Base-by-base conservation (phyloP, 2,113 vertebrate species). In the Prionailurus viverrinus region DNA sequence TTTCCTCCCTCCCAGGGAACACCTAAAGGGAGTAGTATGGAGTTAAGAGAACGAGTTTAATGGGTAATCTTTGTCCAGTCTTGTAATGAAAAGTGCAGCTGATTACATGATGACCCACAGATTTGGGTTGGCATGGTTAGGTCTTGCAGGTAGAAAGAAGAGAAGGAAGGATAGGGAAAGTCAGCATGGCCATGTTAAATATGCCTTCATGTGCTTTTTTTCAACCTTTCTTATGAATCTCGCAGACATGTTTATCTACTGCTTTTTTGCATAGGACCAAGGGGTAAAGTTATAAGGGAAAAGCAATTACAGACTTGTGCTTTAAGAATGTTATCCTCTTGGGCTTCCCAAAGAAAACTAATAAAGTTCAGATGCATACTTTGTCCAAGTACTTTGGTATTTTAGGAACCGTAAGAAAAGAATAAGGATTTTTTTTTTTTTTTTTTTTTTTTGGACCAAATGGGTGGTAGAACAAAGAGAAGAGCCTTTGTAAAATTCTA, bases 1-100 rank as follows among this genome's bases (percentile, higher is more conserved):
- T 92, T 98, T 94, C 53, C 79, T 97, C 66, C 97, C 61, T 91
- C 65, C 41, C 29, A 82, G 66, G 18, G 97, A 95, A 83, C 82
- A 90, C 51, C 81, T 95, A 21, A 66, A 78, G 94, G 53, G 83
- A 87, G 45, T 33, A 18, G 27, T 51, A 39, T 39, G 68, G 55
- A 14, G 23, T 92, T 65, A 48, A 36, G 48, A 95, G 61, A 80
- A 69, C 15, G 5, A 41, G 23, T 55, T 85, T 61, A 83, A 68
- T n/a, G 41, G 41, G 36, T 21, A 55, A 71, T 45, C 81, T 96
- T 51, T 15, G 51, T 27, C 36, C 76, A 36, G 84, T 39, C 36
- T 87, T 92, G 7, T 82, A 36, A 78, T 68, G 66, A 84, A 83
- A n/a, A 66, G 18, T 66, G 33, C 19, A 33, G 7, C n/a, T 88